Evolutionary conservation across 1,140 invertebrate species (phyloP).

Genomic region (Chrysopa pallens): DNA sequence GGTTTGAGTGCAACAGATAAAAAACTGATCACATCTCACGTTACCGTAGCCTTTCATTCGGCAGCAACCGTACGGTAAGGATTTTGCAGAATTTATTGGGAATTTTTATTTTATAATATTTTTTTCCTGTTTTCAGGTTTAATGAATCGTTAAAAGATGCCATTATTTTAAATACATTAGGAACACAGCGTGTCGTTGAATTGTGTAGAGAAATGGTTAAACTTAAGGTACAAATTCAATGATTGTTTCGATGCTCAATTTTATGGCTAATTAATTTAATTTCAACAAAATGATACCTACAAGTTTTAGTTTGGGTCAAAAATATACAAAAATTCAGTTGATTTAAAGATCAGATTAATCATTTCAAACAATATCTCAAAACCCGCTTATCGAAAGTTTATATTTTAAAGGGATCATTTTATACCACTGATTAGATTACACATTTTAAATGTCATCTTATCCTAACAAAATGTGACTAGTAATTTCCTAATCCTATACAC

Average conservation of each 20-base stretch:
- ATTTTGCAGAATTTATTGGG: neutral
- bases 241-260: too few species aligned
- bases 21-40: conserved; percentile 27
- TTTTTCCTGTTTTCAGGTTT: conserved; percentile 32
- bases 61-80: conserved; percentile 50
- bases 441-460: too few species aligned
- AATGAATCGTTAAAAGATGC: conserved; percentile 66
- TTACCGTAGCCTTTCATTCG: conserved; percentile 57
- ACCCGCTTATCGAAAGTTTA: too few species aligned
- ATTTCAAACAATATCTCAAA: too few species aligned
- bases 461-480: too few species aligned
- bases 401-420: too few species aligned
- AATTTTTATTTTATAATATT: conserved; percentile 2
- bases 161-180: conserved; percentile 53
- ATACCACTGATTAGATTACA: too few species aligned
- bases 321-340: too few species aligned
- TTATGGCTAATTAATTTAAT: neutral
- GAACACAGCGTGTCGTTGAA: conserved; percentile 49
- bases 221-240: conserved; percentile 37
- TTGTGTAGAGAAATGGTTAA: conserved; percentile 51
- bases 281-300: too few species aligned
- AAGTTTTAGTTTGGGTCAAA: too few species aligned
- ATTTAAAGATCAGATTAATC: too few species aligned
- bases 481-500: too few species aligned
- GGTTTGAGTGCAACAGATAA: conserved; percentile 23